Evolutionary conservation across 2,113 vertebrate genomes (phyloP), one percentile per base, ranked within the genome.

Genomic region (Laticauda laticaudata): DNA sequence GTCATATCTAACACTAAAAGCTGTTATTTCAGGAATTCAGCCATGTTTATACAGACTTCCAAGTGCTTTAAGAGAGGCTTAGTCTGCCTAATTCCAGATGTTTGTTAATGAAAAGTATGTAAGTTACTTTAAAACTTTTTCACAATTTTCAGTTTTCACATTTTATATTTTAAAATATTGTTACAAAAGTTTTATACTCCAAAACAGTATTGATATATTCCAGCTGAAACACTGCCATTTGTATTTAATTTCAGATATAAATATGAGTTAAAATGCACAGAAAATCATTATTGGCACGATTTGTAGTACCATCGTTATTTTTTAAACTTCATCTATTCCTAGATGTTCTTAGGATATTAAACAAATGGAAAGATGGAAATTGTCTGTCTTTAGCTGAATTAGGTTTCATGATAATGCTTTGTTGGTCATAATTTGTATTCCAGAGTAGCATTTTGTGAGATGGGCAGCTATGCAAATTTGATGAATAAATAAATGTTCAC

Each of bases 311-410:
- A n/a, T 64, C 11, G 29, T 81, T 39, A 39, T 34, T 75, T 39
- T 75, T 81, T 81, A 14, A 69, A 69, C 29, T n/a, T 69, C 61
- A 39, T 39, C 69, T 39, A 9, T 81, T 81, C 15, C 18, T 39
- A 81, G 18, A 21, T 21, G 69, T 39, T 39, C 34, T 39, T 94
- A 43, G 91, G 21, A 45, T n/a, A 94, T 85, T 75, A 90, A 11
- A 3, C 39, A 14, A 56, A 48, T 61, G 90, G 90, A 94, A 75
- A 95, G 39, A 87, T 48, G 61, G 55, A 54, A 15, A 24, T 91
- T 69, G 56, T 86, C 69, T 56, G 2, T 5, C 55, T 93, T 59
- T 4, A 43, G 26, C 56, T 94, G 93, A 88, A 69, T 92, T 90
- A 92, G 11, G 20, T 43, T 55, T 24, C 3, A 88, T 55, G 26